Percentiles rank a stretch among this genome's conserved stretches.
phyloP scores from a whole-genome alignment of 2,113 vertebrate species.

The Campylomormyrus numenius region DNA sequence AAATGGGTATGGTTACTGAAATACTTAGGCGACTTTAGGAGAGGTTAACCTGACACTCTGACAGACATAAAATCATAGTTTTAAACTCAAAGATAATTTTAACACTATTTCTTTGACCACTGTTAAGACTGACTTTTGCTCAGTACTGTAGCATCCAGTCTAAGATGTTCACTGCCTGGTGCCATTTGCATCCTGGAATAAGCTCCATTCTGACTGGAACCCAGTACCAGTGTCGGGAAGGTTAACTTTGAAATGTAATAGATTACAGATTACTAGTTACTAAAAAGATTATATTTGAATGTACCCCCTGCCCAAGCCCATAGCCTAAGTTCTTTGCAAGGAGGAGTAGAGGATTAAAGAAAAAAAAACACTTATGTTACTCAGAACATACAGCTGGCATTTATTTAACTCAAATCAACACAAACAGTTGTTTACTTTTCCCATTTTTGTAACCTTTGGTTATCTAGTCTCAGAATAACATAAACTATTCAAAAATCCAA shows the following conservation, averaged over 20 bases:
- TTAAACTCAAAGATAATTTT: background rate
- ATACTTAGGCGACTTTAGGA: background rate
- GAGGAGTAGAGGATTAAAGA: no score
- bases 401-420: no score
- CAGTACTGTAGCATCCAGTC: background rate
- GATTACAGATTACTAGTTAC: background rate
- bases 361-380: no score
- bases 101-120: background rate
- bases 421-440: no score
- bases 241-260: background rate
- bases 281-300: no score
- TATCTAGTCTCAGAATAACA: no score
- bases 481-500: no score
- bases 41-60: background rate
- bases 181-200: background rate
- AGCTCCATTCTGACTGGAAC: background rate
- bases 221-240: background rate
- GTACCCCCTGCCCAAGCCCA: no score
- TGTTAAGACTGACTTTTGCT: background rate
- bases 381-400: no score
- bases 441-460: no score
- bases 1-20: background rate
- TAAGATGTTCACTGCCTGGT: background rate
- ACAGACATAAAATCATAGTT: background rate
- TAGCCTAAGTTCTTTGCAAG: no score